Conservation (phyloP, 2,888 invertebrate species). For the Cephonodes hylas region DNA sequence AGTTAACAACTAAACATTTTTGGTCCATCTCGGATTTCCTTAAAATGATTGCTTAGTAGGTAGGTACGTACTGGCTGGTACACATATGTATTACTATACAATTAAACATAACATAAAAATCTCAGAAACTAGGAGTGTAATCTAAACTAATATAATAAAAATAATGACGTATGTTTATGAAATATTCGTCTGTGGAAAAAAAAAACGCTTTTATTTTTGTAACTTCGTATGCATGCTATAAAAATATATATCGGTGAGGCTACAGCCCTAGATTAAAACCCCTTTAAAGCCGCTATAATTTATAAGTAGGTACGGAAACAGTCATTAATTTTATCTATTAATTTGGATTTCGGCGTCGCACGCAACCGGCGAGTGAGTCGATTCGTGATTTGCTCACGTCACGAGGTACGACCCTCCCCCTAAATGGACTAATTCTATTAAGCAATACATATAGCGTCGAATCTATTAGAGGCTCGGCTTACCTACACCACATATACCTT, state of each 20-base stretch:
- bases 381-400: slow-evolving; percentile 4
- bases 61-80: no score
- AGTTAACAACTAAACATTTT: no score
- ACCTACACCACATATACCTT: background rate
- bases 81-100: no score
- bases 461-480: background rate
- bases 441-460: background rate
- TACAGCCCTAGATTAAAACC: background rate
- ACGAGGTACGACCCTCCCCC: slow-evolving; percentile 1
- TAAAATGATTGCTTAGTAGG: no score
- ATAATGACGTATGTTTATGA: no score
- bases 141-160: no score
- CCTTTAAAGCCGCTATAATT: background rate
- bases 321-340: slow-evolving; percentile 1
- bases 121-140: no score
- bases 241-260: background rate
- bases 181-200: no score
- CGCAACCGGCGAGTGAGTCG: background rate
- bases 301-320: background rate
- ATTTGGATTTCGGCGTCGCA: background rate
- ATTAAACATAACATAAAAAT: no score
- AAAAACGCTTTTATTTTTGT: no score
- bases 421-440: slow-evolving; percentile 2
- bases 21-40: no score
- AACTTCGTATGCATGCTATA: no score